These are phyloP conservation scores for Carassius auratus DNA, from an alignment of 2,113 vertebrate species.

Conservation along the genomic window DNA sequence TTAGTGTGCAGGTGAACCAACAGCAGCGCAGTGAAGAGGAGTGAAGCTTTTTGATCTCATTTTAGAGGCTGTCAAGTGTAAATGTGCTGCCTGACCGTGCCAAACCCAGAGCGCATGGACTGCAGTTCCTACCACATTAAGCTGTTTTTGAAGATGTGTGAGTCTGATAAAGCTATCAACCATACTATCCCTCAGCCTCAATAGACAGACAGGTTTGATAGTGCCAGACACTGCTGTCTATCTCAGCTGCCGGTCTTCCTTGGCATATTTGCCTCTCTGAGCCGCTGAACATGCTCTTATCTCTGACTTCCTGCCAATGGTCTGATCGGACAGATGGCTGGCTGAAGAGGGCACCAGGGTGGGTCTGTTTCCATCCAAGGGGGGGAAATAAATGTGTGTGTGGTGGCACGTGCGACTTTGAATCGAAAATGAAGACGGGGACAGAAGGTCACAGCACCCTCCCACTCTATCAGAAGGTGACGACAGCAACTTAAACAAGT, in stretches of 20 bases:
- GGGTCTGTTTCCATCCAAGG: background rate
- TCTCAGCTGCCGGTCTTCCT: conserved; percentile 57
- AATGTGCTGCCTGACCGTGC: conserved; percentile 57
- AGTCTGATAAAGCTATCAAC: conserved; percentile 76
- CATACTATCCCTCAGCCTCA: conserved; percentile 70
- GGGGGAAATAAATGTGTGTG: background rate
- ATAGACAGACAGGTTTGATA: conserved; percentile 64
- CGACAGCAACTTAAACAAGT: background rate
- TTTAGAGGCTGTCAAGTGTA: conserved; percentile 57
- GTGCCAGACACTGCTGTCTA: conserved; percentile 59
- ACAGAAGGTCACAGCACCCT: background rate
- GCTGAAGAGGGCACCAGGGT: background rate
- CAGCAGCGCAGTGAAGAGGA: conserved; percentile 27
- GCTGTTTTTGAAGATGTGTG: conserved; percentile 66
- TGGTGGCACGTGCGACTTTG: background rate
- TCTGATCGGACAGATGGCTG: conserved; percentile 26
- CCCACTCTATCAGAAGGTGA: background rate
- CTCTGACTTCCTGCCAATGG: conserved; percentile 16
- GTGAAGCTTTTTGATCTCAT: conserved; percentile 53
- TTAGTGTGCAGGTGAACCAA: conserved; percentile 35
- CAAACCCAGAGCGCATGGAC: conserved; percentile 52
- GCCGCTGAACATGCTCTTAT: conserved; percentile 53
- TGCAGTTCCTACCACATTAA: conserved; percentile 67
- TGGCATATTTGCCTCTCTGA: conserved; percentile 46
- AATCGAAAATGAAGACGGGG: background rate